Base-by-base conservation (phyloP, 2,113 vertebrate species). In the Eudyptes chrysolophus region DNA sequence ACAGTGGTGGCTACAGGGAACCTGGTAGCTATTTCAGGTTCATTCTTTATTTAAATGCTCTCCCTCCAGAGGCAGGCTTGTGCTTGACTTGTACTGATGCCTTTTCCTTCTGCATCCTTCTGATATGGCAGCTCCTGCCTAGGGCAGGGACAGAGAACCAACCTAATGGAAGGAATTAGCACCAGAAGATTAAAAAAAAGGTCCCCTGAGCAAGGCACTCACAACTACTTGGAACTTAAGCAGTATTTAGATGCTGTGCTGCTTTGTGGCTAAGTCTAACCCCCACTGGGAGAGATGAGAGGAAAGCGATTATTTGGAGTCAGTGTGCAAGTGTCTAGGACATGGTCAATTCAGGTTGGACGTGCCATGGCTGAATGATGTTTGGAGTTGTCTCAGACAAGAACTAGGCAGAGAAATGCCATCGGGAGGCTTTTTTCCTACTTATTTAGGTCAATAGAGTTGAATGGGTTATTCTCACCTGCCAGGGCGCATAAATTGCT, bases 41-140 rank as follows among this genome's bases (percentile, higher is more conserved):
- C 58, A 70, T 96, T 92, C 87, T 87, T 95, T 93, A 92, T 95
- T 96, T 90, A 96, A 94, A 95, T 82, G 14, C 10, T 82, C 38
- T 89, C 42, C 24, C 68, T 94, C 77, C 20, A 74, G 70, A 44
- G 79, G 52, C 44, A 82, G 0, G 8, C 30, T 81, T 62, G 77
- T 84, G 48, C 51, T 64, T 84, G 48, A 49, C 42, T 92, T 76
- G 36, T 58, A 54, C 70, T 94, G 55, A 46, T 80, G 79, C 7
- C 7, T 95, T 94, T 95, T 71, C 40, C 64, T 68, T 58, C 55
- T 70, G 51, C 57, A 55, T 90, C 54, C 44, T 83, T 87, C 46
- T 90, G 60, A 72, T 85, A 2, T 58, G 57, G 75, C 40, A 80
- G 52, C 46, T 80, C 15, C 86, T 61, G 69, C 77, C n/a, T n/a